Base-by-base conservation (phyloP, 2,797 vertebrate species). In the Poeciliopsis gracilis region DNA sequence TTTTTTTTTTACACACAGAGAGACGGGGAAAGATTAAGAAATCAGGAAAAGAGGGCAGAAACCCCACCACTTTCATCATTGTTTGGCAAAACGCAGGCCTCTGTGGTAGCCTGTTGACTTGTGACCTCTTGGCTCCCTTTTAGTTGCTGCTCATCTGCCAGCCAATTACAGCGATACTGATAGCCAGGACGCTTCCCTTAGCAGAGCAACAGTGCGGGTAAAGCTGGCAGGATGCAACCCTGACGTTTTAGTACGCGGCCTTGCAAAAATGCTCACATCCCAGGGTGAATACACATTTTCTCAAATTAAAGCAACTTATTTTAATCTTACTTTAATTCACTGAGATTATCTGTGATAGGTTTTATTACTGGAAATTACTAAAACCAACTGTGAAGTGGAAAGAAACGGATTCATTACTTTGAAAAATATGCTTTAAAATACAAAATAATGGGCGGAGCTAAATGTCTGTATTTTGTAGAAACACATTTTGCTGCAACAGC, bases 131-230 rank as follows among this genome's bases (percentile, higher is more conserved):
- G 55, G 81, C 85, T 93, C 86, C 66, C 81, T 81, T 85, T 79
- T 82, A 84, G 84, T 90, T 82, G 91, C 74, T 88, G 86, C 86
- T 94, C 90, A 94, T 93, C 95, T 92, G 89, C 89, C 82, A 85
- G 82, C 89, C 92, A 95, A 94, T 95, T 93, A 94, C 92, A 86
- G 87, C 79, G 90, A 85, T 91, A 92, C 88, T 89, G 91, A 94
- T 91, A 77, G 83, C 82, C 8, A 47, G 82, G 79, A 79, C 41
- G 51, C 76, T 87, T 76, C 47, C 73, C 69, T 4, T 86, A 80
- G 84, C 85, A 20, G 74, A 41, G 70, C 77, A 49, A 72, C 69
- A 12, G 72, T 69, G 78, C 69, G 30, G 72, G 79, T n/a, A 51
- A 78, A 77, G 43, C 4, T 71, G 61, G 16, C 15, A 78, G 77